These are phyloP conservation scores for Oceanodroma leucorhoa DNA, from an alignment of 2,797 vertebrate species.

Conservation along the genomic window DNA sequence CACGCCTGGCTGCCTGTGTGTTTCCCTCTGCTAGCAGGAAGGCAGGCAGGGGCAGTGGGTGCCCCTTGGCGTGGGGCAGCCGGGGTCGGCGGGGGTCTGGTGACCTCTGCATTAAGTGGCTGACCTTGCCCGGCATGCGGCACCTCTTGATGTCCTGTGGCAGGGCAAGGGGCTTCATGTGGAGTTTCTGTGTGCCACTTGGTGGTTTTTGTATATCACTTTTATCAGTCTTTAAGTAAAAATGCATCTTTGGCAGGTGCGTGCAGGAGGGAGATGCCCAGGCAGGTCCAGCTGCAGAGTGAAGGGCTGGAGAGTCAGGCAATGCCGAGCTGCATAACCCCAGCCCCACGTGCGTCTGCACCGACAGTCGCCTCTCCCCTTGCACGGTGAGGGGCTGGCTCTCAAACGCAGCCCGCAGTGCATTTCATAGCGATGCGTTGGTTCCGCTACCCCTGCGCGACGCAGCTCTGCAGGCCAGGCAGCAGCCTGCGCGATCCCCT, in stretches of 20 bases:
- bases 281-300: not conserved
- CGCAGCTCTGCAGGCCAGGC: not conserved
- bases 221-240: not conserved
- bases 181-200: not conserved
- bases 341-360: accelerated
- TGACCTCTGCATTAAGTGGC: not conserved
- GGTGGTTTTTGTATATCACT: not conserved
- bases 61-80: not conserved
- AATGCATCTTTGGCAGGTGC: not conserved
- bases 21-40: not conserved
- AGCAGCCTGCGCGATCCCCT: not conserved
- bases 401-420: not conserved
- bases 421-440: not conserved
- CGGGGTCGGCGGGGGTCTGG: accelerated
- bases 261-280: not conserved
- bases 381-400: not conserved
- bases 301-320: not conserved
- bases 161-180: not conserved
- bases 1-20: not conserved
- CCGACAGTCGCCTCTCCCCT: not conserved
- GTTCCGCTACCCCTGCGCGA: accelerated
- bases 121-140: accelerated
- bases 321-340: not conserved
- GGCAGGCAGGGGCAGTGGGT: not conserved
- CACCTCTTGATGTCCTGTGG: accelerated